Conservation (phyloP, 2,797 vertebrate genomes). For the Rhinatrema bivittatum region DNA sequence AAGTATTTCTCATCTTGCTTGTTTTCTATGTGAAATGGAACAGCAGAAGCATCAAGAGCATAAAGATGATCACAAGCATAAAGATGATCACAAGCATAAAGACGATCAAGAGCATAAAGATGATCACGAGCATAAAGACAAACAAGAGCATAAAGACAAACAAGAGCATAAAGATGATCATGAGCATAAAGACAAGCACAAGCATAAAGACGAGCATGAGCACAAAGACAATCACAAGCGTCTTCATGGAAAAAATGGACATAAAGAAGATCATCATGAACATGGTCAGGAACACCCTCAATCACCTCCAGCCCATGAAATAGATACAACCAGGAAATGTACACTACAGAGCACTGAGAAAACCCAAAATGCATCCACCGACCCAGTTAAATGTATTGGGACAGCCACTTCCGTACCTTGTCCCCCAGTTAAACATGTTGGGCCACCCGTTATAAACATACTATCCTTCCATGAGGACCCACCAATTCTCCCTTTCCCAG, state of each 20-base stretch:
- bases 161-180: not conserved
- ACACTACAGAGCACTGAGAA: rapidly evolving
- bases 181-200: not conserved
- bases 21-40: not conserved
- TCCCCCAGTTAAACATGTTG: not conserved
- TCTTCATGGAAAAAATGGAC: too few relatives aligned
- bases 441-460: not conserved
- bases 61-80: not conserved
- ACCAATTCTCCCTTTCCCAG: slow-evolving; percentile 38
- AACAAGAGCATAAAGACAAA: not conserved
- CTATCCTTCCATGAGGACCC: slow-evolving; percentile 1
- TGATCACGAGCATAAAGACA: not conserved
- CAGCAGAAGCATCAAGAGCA: not conserved
- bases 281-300: not conserved
- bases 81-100: not conserved
- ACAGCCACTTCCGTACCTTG: not conserved
- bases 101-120: not conserved
- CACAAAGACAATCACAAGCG: rapidly evolving
- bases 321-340: rapidly evolving
- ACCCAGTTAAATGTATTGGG: slow-evolving; percentile 17
- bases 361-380: not conserved
- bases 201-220: not conserved
- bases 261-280: too few relatives aligned
- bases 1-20: not conserved
- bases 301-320: not conserved